Evolutionary conservation across 2,888 invertebrate species (phyloP), one percentile per base, ranked within the genome.

Genomic region (Isoperla grammatica): DNA sequence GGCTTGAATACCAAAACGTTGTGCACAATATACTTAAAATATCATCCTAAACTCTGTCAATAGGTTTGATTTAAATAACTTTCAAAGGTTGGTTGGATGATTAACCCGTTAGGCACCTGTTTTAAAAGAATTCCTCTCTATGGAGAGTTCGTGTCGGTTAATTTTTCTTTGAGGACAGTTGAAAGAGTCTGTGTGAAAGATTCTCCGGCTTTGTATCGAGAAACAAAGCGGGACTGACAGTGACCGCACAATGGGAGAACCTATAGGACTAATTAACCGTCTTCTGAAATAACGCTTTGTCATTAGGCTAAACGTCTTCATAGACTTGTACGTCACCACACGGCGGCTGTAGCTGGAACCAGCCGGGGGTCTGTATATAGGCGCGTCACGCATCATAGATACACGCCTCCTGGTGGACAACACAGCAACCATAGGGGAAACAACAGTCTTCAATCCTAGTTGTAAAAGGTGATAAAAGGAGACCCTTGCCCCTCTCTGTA

Each of bases 281-380:
- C 20, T 53, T 37, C 35, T 53, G 37, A 50, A 50, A 50, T 50
- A 50, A 8, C 49, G 49, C 49, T 11, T 50, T 50, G 49, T 50
- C 49, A 50, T 35, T 50, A 22, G 29, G 29, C 29, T 29, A 50
- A 50, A 50, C 29, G 29, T 23, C 35, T 50, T 35, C 11, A 29
- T 46, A 29, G 29, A 35, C 49, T n/a, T n/a, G 29, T 11, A 29
- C 49, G 17, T 50, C 49, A 50, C 48, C 19, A 48, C 22, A 22
- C 23, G 19, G 12, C 17, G 48, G 8, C 8, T 37, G 8, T 37
- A 8, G 37, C 37, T 37, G 17, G 9, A 15, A 6, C 43, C 6
- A 15, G n/a, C n/a, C n/a, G n/a, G n/a, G n/a, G n/a, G n/a, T n/a
- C n/a, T n/a, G n/a, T n/a, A n/a, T n/a, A n/a, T n/a, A n/a, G n/a